Evolutionary conservation across 2,797 vertebrate genomes (phyloP).

Genomic region (Lacerta bilineata): DNA sequence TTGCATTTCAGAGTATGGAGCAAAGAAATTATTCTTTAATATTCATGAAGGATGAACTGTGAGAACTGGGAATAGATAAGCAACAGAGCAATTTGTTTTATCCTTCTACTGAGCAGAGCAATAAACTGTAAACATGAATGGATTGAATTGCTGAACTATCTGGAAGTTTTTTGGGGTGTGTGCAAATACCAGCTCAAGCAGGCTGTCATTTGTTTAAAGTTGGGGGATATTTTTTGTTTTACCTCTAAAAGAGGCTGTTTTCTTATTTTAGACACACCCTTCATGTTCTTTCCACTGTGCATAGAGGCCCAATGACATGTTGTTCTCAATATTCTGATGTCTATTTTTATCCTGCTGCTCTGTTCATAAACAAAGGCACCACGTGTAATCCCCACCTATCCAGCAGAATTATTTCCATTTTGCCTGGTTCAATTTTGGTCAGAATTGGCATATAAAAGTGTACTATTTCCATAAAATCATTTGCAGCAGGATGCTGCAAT

Average conservation of each 20-base stretch:
- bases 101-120: slow-evolving; percentile 63
- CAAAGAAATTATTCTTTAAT: neutral
- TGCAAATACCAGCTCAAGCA: slow-evolving; percentile 39
- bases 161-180: slow-evolving; percentile 44
- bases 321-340: slow-evolving; percentile 78
- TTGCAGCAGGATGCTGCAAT: slow-evolving; percentile 78
- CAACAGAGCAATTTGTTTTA: slow-evolving; percentile 54
- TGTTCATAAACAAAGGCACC: slow-evolving; percentile 79
- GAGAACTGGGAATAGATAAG: slow-evolving; percentile 47
- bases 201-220: slow-evolving; percentile 75
- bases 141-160: slow-evolving; percentile 42
- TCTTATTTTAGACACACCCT: slow-evolving; percentile 81
- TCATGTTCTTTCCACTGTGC: slow-evolving; percentile 74
- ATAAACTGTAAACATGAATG: slow-evolving; percentile 61
- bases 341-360: slow-evolving; percentile 82
- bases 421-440: slow-evolving; percentile 73
- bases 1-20: slow-evolving; percentile 16
- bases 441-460: slow-evolving; percentile 73
- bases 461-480: slow-evolving; percentile 79
- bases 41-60: slow-evolving; percentile 42
- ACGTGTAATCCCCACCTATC: slow-evolving; percentile 64
- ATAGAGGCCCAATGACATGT: slow-evolving; percentile 76
- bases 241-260: slow-evolving; percentile 82
- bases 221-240: slow-evolving; percentile 80
- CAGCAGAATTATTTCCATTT: slow-evolving; percentile 76